phyloP scores from a whole-genome alignment of 2,797 vertebrate genomes.

The Danio choprae region DNA sequence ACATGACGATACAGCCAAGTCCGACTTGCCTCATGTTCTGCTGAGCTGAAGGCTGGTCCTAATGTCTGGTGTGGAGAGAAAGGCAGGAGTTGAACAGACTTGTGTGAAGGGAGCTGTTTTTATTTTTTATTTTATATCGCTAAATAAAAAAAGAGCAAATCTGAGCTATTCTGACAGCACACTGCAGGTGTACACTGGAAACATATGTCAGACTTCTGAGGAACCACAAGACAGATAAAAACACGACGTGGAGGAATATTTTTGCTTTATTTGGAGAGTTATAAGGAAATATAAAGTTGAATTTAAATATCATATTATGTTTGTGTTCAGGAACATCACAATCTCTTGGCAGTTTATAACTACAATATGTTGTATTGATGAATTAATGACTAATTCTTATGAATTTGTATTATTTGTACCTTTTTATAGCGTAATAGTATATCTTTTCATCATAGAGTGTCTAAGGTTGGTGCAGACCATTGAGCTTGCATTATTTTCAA shows the following conservation, averaged over 20 bases:
- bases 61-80: background rate
- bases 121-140: constrained; percentile 5
- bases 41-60: constrained; percentile 24
- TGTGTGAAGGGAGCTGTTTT: constrained; percentile 30
- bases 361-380: no score
- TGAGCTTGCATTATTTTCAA: no score
- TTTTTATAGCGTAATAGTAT: no score
- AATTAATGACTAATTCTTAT: no score
- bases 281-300: background rate
- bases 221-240: constrained; percentile 1
- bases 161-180: constrained; percentile 31
- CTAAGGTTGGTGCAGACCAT: no score
- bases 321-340: background rate
- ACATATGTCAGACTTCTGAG: constrained; percentile 13
- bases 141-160: constrained; percentile 24
- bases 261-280: constrained; percentile 1
- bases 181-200: constrained; percentile 26
- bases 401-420: no score
- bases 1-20: constrained; percentile 9
- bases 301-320: background rate
- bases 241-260: constrained; percentile 1
- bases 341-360: no score
- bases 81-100: background rate
- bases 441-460: no score
- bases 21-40: background rate